Conservation (phyloP, 2,797 vertebrate genomes). For the Columba guinea region DNA sequence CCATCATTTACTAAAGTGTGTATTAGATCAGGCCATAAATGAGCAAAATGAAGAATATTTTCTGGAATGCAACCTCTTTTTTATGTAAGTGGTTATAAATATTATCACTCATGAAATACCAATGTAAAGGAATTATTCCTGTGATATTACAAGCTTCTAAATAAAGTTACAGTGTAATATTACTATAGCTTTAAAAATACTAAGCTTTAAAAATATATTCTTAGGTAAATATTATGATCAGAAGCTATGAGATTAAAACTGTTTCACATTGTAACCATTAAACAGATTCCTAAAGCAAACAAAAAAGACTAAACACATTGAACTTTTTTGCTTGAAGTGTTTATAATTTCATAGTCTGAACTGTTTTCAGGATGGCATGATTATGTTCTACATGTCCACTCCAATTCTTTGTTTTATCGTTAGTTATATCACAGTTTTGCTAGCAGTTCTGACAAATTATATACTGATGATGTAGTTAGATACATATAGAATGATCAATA, state of each 20-base stretch:
- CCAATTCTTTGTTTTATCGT: not conserved
- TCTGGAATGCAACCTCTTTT: not conserved
- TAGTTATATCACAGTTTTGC: not conserved
- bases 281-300: not conserved
- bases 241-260: not conserved
- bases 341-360: not conserved
- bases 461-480: not conserved
- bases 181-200: not conserved
- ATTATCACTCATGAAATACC: not conserved
- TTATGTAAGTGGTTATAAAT: not conserved
- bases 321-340: not conserved
- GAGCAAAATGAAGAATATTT: not conserved
- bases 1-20: not conserved
- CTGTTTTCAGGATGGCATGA: not conserved
- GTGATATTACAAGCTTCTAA: not conserved
- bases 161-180: not conserved
- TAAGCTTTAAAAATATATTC: not conserved
- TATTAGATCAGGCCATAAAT: not conserved
- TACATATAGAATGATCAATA: not conserved
- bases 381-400: fast-evolving
- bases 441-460: not conserved
- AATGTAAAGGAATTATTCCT: not conserved
- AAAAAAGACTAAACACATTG: not conserved
- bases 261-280: not conserved
- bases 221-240: not conserved